Percentiles rank a stretch among this genome's conserved stretches.
Evolutionary conservation across 2,797 vertebrate genomes (phyloP).

Genomic region (Sorex maritimensis): DNA sequence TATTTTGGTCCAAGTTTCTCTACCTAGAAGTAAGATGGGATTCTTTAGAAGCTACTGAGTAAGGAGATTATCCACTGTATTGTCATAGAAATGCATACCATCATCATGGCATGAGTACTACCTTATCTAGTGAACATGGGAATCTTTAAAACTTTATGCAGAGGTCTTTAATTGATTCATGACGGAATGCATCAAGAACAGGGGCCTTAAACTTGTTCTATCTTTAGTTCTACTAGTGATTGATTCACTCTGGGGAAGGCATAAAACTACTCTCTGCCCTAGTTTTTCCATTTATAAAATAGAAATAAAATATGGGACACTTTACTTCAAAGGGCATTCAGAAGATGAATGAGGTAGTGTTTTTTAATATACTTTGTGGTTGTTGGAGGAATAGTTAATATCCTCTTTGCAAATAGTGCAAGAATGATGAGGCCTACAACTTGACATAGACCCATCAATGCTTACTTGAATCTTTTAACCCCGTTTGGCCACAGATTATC

Average conservation of each 20-base stretch:
- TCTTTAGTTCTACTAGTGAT: conserved; percentile 70
- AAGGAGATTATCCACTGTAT: conserved; percentile 8
- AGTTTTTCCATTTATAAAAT: conserved; percentile 79
- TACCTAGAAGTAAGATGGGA: background rate
- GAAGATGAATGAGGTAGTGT: conserved; percentile 81
- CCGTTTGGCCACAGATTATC: conserved; percentile 36
- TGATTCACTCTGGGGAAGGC: conserved; percentile 74
- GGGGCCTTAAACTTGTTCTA: conserved; percentile 47
- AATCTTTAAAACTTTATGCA: conserved; percentile 47
- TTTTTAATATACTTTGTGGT: conserved; percentile 75
- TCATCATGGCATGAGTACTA: background rate
- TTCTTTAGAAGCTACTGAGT: conserved; percentile 13
- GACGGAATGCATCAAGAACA: conserved; percentile 58
- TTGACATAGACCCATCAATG: conserved; percentile 68
- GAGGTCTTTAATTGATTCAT: conserved; percentile 14
- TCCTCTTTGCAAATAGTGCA: conserved; percentile 69
- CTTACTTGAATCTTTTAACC: conserved; percentile 66
- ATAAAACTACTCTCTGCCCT: conserved; percentile 69
- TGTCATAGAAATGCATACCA: background rate
- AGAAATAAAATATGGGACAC: conserved; percentile 81
- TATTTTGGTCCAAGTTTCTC: conserved; percentile 22
- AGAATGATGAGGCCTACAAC: conserved; percentile 65
- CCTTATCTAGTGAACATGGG: background rate
- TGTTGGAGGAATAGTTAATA: conserved; percentile 72
- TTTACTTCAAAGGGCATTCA: conserved; percentile 77